Percentiles rank a stretch among this genome's conserved stretches.
These are phyloP conservation scores for Cremastinae sp. DNA, from an alignment of 2,888 invertebrate genomes.

Conservation along the genomic window DNA sequence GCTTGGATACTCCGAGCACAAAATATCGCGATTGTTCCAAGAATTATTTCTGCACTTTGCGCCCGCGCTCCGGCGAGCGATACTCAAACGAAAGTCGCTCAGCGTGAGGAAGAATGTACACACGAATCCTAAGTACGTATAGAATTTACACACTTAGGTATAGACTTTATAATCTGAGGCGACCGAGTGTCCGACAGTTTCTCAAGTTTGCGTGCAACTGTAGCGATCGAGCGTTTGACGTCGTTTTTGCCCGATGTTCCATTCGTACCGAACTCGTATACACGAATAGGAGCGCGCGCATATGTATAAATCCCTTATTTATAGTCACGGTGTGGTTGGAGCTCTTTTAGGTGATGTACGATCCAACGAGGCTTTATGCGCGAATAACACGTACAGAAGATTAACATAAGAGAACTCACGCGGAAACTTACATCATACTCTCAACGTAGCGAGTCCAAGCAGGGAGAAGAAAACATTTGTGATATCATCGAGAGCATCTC, in stretches of 20 bases:
- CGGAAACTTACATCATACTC: slow-evolving; percentile 65
- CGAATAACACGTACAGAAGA: slow-evolving; percentile 56
- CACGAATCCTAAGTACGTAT: slow-evolving; percentile 30
- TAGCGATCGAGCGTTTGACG: slow-evolving; percentile 50
- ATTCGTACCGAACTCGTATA: too few relatives aligned
- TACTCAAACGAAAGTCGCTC: neutral
- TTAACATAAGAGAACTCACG: slow-evolving; percentile 62
- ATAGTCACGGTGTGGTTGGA: slow-evolving; percentile 22
- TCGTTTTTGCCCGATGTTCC: slow-evolving; percentile 30
- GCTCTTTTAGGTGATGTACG: slow-evolving; percentile 53
- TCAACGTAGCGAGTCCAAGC: slow-evolving; percentile 57
- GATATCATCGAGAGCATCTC: slow-evolving; percentile 71
- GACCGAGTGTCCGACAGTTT: slow-evolving; percentile 33
- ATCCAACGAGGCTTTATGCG: slow-evolving; percentile 46
- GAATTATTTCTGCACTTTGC: slow-evolving; percentile 47
- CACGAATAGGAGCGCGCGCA: too few relatives aligned
- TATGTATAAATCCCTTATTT: slow-evolving; percentile 25
- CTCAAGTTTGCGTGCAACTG: slow-evolving; percentile 40
- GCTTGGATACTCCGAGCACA: neutral
- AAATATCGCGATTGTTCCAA: slow-evolving; percentile 41
- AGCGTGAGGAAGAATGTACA: neutral
- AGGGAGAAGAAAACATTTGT: slow-evolving; percentile 41
- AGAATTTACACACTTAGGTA: slow-evolving; percentile 38
- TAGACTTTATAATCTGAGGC: slow-evolving; percentile 10
- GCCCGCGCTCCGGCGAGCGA: slow-evolving; percentile 15